Evolutionary conservation across 1,140 invertebrate species (phyloP).

Genomic region (Drosophila auraria): DNA sequence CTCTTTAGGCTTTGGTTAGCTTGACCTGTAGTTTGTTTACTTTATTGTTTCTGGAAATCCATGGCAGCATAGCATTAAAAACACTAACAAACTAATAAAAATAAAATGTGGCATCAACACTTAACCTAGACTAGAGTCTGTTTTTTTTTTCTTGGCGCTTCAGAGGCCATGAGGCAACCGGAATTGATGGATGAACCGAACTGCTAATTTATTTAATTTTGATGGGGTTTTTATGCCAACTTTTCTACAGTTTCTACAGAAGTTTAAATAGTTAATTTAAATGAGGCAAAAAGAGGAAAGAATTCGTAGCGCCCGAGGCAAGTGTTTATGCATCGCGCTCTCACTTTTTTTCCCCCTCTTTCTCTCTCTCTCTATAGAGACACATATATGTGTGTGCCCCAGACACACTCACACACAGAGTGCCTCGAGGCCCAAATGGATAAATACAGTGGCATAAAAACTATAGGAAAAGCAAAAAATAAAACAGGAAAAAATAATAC

Average conservation of each 20-base stretch:
- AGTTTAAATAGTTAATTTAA: constrained; percentile 5
- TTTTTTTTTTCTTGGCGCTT: neutral
- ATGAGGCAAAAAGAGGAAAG: constrained; percentile 12
- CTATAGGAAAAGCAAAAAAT: neutral
- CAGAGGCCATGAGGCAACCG: neutral
- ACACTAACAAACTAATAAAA: neutral
- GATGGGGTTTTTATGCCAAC: neutral
- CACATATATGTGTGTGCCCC: neutral
- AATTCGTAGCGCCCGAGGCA: neutral
- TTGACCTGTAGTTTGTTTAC: too few relatives aligned
- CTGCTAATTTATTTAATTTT: constrained; percentile 2
- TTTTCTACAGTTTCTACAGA: neutral
- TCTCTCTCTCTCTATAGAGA: neutral
- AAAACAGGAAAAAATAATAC: too few relatives aligned
- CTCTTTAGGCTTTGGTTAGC: too few relatives aligned
- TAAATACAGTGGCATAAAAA: constrained; percentile 2
- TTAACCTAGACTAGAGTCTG: too few relatives aligned
- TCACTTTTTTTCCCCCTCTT: neutral
- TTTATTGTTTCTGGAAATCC: neutral
- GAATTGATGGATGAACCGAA: neutral
- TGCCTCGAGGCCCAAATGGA: constrained; percentile 31
- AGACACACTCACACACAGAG: constrained; percentile 11
- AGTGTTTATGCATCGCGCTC: constrained; percentile 17
- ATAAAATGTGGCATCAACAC: neutral
- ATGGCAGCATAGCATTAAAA: neutral